A percentile compares a stretch with the other conserved stretches of the same genome.
Conservation (phyloP, 2,113 vertebrate species). For the Amphilophus citrinellus region DNA sequence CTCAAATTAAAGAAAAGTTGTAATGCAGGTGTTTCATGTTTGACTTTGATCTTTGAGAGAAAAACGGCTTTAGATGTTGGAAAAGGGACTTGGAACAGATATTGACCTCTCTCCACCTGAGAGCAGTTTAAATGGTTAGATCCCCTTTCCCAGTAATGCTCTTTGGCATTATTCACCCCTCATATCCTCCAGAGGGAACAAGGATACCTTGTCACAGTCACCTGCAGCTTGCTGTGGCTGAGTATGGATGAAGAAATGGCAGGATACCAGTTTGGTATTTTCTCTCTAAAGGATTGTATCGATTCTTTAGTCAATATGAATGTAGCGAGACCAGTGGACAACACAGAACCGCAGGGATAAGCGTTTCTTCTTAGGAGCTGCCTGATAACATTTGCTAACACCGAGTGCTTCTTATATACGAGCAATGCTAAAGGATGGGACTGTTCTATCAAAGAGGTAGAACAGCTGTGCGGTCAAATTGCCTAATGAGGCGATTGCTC, state of each 20-base stretch:
- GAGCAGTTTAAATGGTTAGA: not conserved
- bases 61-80: not conserved
- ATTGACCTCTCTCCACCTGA: accelerated
- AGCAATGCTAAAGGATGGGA: not conserved
- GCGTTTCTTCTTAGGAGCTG: not conserved
- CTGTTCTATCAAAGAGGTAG: not conserved
- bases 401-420: not conserved
- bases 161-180: constrained; percentile 21
- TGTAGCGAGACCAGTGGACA: not conserved
- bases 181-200: not conserved
- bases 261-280: constrained; percentile 31
- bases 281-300: constrained; percentile 39
- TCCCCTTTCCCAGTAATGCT: not conserved
- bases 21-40: not conserved
- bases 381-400: not conserved
- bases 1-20: not conserved
- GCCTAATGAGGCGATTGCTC: not conserved
- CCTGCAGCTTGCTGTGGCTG: constrained; percentile 14
- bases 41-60: not conserved
- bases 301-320: constrained; percentile 42
- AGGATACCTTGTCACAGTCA: constrained; percentile 36
- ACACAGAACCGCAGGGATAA: constrained; percentile 9
- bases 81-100: not conserved
- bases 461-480: not conserved
- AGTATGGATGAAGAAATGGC: constrained; percentile 19